Evolutionary conservation across 2,113 vertebrate genomes (phyloP).

Genomic region (Marcusenius ussheri): DNA sequence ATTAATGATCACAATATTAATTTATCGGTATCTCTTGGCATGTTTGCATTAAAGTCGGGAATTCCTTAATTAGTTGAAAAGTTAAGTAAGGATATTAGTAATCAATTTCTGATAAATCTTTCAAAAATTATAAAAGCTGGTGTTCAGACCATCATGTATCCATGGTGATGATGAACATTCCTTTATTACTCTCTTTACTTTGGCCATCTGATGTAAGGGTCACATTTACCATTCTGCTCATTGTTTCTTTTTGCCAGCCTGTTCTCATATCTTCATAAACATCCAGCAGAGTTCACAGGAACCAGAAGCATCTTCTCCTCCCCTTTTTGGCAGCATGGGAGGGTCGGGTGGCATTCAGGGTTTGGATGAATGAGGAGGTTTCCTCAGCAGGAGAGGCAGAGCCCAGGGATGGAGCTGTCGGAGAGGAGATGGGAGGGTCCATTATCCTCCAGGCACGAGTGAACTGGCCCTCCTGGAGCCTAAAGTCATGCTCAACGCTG

Average conservation of each 20-base stretch:
- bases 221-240: background rate
- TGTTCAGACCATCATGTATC: conserved; percentile 63
- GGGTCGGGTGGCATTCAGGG: conserved; percentile 13
- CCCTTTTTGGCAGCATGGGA: conserved; percentile 55
- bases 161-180: conserved; percentile 45
- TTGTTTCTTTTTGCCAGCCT: background rate
- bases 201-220: background rate
- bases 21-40: conserved; percentile 5
- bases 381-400: background rate
- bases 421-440: conserved; percentile 54
- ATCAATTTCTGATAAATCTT: conserved; percentile 38
- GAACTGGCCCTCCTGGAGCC: conserved; percentile 66
- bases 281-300: conserved; percentile 51
- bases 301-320: conserved; percentile 68
- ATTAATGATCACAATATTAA: conserved; percentile 18
- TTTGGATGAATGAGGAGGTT: background rate
- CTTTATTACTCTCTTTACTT: background rate
- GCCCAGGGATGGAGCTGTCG: conserved; percentile 24
- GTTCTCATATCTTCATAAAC: background rate
- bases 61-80: conserved; percentile 48
- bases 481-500: conserved; percentile 66
- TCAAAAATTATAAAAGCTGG: conserved; percentile 62
- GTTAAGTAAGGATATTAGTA: conserved; percentile 54
- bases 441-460: conserved; percentile 62
- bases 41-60: background rate